Base-by-base conservation (phyloP, 2,888 invertebrate genomes). In the Minunthozetes semirufus region DNA sequence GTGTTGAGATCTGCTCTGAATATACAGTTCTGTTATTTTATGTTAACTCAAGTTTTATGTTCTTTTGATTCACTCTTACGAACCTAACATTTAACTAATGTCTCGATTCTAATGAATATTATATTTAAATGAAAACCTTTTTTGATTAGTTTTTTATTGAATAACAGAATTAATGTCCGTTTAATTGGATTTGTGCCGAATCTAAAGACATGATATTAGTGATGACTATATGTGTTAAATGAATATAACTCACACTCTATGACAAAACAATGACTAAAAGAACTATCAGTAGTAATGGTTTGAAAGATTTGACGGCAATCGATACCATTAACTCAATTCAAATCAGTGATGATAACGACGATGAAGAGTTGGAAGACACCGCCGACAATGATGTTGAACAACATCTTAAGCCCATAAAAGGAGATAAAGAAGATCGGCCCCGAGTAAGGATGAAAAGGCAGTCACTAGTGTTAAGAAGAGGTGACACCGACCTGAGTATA, bases 401-500 rank as follows among this genome's bases (percentile, higher is more conserved):
- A 48, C 75, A 56, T 3, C 38, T 75, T 25, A 75, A 75, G 71
- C 75, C 75, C 8, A 63, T 46, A 9, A 75, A 75, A 27, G 75
- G 75, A 6, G 75, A 75, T 13, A 46, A 68, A 6, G 42, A 68
- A 38, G 38, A 66, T 68, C 29, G 25, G 33, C 63, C 63, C 5
- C 42, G 68, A 22, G 68, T 46, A 1, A 4, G 33, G 19, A 56
- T 56, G 13, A 76, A 76, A 33, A 25, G 76, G n/a, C 76, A 76
- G 27, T 76, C 76, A 22, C 42, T 76, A 6, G 22, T 75, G 9
- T 33, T 76, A 1, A 46, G n/a, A 17, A 50, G 76, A 17, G 76
- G 76, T 29, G 76, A 76, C 29, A 76, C 78, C 9, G 77, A 77
- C 11, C 76, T 79, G 38, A 77, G 76, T 29, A 78, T 79, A 27